Conservation (phyloP, 2,888 invertebrate species). For the Harpagoxenus sublaevis region DNA sequence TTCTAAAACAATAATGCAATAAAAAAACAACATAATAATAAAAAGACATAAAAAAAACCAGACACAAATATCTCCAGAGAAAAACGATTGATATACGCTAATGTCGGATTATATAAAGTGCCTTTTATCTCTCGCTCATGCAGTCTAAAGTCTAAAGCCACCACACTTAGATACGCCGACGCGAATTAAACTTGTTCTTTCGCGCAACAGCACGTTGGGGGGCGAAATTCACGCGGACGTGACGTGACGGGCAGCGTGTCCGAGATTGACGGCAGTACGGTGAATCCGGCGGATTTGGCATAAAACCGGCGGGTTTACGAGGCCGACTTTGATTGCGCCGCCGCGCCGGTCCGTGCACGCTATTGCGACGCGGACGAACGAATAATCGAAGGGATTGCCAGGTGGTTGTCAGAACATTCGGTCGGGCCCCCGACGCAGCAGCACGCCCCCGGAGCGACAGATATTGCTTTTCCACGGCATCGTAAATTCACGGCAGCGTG, state of each 20-base stretch:
- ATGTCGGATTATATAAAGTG: background rate
- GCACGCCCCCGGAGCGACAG: conserved; percentile 58
- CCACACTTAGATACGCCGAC: background rate
- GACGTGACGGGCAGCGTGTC: conserved; percentile 21
- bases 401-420: conserved; percentile 61
- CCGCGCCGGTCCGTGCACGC: conserved; percentile 41
- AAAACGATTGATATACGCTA: background rate
- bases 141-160: background rate
- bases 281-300: conserved; percentile 49
- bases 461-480: conserved; percentile 70
- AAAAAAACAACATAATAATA: background rate
- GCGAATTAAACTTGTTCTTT: conserved; percentile 37
- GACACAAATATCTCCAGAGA: background rate
- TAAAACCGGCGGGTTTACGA: conserved; percentile 56
- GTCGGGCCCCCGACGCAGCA: conserved; percentile 44
- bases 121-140: background rate
- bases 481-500: conserved; percentile 67
- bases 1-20: background rate
- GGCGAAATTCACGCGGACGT: conserved; percentile 27
- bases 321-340: conserved; percentile 59
- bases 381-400: conserved; percentile 70
- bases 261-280: conserved; percentile 35
- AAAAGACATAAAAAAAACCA: background rate
- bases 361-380: conserved; percentile 54
- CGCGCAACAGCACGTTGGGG: background rate